Percentiles rank a stretch among this genome's conserved stretches.
These are phyloP conservation scores for Argyresthia albistria DNA, from an alignment of 2,888 invertebrate species.

Conservation along the genomic window DNA sequence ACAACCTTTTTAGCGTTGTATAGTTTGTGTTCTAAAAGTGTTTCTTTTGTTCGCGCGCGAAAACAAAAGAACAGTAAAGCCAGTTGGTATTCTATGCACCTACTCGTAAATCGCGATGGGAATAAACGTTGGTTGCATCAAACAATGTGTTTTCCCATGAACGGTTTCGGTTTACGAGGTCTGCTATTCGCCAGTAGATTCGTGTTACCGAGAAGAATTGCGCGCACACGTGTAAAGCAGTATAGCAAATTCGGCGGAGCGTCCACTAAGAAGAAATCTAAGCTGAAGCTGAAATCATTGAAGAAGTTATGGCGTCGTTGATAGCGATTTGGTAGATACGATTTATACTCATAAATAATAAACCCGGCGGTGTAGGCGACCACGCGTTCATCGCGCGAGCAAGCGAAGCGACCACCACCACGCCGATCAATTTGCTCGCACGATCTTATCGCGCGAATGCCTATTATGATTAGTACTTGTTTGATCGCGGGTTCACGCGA, in stretches of 20 bases:
- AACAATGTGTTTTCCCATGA: slow-evolving; percentile 49
- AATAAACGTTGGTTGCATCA: background rate
- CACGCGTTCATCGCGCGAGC: too few relatives aligned
- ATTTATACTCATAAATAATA: background rate
- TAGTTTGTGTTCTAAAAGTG: too few relatives aligned
- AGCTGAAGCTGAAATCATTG: background rate
- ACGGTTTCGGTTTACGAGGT: slow-evolving; percentile 23
- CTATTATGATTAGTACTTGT: too few relatives aligned
- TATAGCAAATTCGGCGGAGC: slow-evolving; percentile 39
- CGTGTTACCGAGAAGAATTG: slow-evolving; percentile 23
- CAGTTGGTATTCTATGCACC: too few relatives aligned
- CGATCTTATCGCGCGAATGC: too few relatives aligned
- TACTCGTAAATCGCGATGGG: background rate
- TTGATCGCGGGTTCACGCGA: too few relatives aligned
- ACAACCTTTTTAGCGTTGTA: too few relatives aligned
- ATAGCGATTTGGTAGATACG: slow-evolving; percentile 30
- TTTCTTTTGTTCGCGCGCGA: too few relatives aligned
- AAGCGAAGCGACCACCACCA: too few relatives aligned
- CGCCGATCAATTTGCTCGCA: too few relatives aligned
- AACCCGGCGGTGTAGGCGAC: too few relatives aligned
- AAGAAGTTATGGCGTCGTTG: slow-evolving; percentile 38
- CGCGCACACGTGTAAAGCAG: slow-evolving; percentile 27
- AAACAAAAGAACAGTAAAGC: too few relatives aligned
- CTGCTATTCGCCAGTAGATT: slow-evolving; percentile 33
- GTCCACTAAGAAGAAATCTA: background rate